Percentiles rank a stretch among this genome's conserved stretches.
phyloP scores from a whole-genome alignment of 2,888 invertebrate species.

The Sesia apiformis region DNA sequence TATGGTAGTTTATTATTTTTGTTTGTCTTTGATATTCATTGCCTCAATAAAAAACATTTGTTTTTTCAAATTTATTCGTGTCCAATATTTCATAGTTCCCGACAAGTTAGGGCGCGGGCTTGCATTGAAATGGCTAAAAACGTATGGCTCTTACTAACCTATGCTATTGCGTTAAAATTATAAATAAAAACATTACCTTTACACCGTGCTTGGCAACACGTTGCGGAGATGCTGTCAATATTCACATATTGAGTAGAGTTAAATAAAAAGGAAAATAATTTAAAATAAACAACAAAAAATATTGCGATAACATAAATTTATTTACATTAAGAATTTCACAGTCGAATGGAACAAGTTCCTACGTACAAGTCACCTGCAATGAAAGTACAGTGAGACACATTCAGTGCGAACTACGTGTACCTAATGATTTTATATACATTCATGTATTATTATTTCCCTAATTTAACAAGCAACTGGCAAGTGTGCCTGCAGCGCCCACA shows the following conservation, averaged over 20 bases:
- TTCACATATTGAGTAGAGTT: background rate
- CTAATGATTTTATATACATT: slow-evolving; percentile 25
- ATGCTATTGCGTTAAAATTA: no score
- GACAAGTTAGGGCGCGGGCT: no score
- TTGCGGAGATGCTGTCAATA: background rate
- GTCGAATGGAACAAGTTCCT: slow-evolving; percentile 59
- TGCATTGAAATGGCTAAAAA: no score
- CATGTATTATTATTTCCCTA: slow-evolving; percentile 10
- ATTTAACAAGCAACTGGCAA: slow-evolving; percentile 7
- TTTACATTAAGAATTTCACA: slow-evolving; percentile 71
- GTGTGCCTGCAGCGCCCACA: slow-evolving; percentile 14
- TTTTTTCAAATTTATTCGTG: no score
- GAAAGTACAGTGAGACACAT: slow-evolving; percentile 42
- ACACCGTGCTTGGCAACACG: no score
- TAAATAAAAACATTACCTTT: no score
- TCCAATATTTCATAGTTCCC: no score
- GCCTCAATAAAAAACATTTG: no score
- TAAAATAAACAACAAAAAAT: slow-evolving; percentile 30
- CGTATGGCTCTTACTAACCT: no score
- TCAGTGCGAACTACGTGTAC: background rate
- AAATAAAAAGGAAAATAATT: background rate
- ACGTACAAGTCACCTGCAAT: slow-evolving; percentile 38
- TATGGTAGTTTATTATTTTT: no score
- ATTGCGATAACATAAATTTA: slow-evolving; percentile 70
- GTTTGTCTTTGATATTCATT: no score